These are phyloP conservation scores for Caenorhabditis angaria DNA, from an alignment of 2,888 invertebrate genomes.

Conservation along the genomic window DNA sequence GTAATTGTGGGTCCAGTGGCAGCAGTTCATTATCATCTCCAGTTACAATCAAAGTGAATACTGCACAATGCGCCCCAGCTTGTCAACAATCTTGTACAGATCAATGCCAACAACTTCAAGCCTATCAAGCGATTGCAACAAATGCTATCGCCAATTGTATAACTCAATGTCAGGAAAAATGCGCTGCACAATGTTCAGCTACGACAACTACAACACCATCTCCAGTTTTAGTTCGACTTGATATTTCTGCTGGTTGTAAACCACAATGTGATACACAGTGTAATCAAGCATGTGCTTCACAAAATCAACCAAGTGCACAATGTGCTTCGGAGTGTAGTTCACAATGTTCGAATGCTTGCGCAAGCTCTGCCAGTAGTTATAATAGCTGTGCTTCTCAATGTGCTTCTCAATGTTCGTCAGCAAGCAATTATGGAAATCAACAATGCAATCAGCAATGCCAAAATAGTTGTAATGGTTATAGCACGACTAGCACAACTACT, in stretches of 20 bases:
- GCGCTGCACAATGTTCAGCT: conserved; percentile 22
- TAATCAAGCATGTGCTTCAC: conserved; percentile 25
- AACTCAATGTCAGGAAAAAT: conserved; percentile 31
- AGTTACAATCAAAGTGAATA: conserved; percentile 16
- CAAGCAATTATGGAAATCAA: conserved; percentile 15
- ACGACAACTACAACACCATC: conserved; percentile 11
- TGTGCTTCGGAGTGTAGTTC: conserved; percentile 27
- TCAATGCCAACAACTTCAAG: conserved; percentile 30
- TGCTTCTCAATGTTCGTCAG: conserved; percentile 23
- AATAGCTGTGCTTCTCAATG: conserved; percentile 34
- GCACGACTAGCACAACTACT: not conserved
- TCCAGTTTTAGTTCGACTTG: conserved; percentile 27
- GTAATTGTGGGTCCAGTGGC: conserved; percentile 20
- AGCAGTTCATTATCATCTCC: conserved; percentile 18
- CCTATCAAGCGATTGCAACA: conserved; percentile 19
- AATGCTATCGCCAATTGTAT: conserved; percentile 30
- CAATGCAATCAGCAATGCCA: conserved; percentile 40
- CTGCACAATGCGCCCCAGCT: conserved; percentile 29
- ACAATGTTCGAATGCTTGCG: conserved; percentile 30
- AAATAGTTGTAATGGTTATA: not conserved
- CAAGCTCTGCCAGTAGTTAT: not conserved
- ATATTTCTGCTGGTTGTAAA: conserved; percentile 18
- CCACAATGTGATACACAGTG: conserved; percentile 36
- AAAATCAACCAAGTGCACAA: conserved; percentile 24
- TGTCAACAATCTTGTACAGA: conserved; percentile 37